Conservation (phyloP, 2,797 vertebrate genomes). For the Enteromius unitaeniatus region DNA sequence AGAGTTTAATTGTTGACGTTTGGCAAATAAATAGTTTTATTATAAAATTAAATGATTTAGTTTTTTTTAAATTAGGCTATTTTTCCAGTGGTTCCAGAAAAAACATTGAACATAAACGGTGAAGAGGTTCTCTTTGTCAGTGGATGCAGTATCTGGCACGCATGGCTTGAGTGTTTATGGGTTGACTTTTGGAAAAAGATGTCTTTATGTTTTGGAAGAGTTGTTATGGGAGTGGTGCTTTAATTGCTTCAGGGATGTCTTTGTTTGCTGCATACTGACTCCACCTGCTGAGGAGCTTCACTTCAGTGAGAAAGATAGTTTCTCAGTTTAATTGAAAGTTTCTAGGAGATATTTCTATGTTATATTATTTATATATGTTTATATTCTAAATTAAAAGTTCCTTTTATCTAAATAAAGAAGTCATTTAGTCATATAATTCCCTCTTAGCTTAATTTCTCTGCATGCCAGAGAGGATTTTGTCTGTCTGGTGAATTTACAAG, state of each 20-base stretch:
- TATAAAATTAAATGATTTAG: not conserved
- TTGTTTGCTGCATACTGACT: not conserved
- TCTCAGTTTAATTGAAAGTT: not conserved
- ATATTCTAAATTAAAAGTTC: not conserved
- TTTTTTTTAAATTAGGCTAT: not conserved
- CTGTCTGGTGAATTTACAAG: not conserved
- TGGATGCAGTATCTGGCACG: not conserved
- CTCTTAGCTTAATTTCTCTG: not conserved
- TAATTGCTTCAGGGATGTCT: not conserved
- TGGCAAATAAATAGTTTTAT: not conserved
- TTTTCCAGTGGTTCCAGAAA: not conserved
- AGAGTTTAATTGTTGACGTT: not conserved
- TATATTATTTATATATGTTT: not conserved
- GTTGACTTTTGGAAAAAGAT: conserved; percentile 3
- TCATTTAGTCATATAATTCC: not conserved
- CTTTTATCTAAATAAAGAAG: not conserved
- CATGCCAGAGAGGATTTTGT: not conserved
- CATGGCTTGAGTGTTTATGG: not conserved
- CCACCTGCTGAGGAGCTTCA: not conserved
- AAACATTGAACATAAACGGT: not conserved
- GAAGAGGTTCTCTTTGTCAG: not conserved
- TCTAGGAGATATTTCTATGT: not conserved
- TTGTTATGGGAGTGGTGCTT: not conserved
- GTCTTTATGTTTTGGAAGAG: conserved; percentile 6
- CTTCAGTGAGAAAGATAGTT: not conserved